A percentile compares a stretch with the other conserved stretches of the same genome.
These are phyloP conservation scores for Microtus ochrogaster DNA, from an alignment of 2,113 vertebrate genomes.

Conservation along the genomic window DNA sequence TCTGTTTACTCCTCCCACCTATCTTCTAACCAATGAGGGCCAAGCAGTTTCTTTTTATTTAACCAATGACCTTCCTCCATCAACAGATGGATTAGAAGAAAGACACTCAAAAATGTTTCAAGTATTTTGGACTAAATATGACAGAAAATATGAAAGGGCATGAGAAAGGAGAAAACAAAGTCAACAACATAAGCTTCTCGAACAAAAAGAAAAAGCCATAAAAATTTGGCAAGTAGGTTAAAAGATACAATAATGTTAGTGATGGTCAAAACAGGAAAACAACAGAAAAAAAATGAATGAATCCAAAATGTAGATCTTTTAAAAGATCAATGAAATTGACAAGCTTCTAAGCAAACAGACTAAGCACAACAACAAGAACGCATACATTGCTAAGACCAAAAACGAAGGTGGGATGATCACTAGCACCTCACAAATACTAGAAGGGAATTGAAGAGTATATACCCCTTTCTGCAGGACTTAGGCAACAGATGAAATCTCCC, in stretches of 20 bases:
- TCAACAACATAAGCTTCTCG: not conserved
- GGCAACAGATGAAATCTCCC: not conserved
- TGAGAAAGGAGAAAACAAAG: not conserved
- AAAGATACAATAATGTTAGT: not conserved
- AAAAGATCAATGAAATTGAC: not conserved
- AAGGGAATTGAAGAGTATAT: not conserved
- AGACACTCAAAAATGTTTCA: not conserved
- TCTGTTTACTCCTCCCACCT: too few relatives aligned
- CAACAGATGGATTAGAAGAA: not conserved
- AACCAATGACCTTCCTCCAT: too few relatives aligned
- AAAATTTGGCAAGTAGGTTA: not conserved
- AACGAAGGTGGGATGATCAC: not conserved
- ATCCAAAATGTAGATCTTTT: not conserved
- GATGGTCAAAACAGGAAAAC: not conserved
- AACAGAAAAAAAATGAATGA: not conserved
- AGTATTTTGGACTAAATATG: not conserved
- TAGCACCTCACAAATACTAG: too few relatives aligned
- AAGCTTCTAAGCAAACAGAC: not conserved
- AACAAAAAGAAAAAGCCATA: not conserved
- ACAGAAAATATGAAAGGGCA: not conserved
- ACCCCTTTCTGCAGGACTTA: not conserved
- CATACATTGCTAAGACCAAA: not conserved
- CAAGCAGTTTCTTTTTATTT: too few relatives aligned
- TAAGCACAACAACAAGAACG: not conserved
- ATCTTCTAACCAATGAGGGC: too few relatives aligned